A percentile compares a stretch with the other conserved stretches of the same genome.
These are phyloP conservation scores for Microctenopoma lineatum DNA, from an alignment of 2,797 vertebrate genomes.

Conservation along the genomic window DNA sequence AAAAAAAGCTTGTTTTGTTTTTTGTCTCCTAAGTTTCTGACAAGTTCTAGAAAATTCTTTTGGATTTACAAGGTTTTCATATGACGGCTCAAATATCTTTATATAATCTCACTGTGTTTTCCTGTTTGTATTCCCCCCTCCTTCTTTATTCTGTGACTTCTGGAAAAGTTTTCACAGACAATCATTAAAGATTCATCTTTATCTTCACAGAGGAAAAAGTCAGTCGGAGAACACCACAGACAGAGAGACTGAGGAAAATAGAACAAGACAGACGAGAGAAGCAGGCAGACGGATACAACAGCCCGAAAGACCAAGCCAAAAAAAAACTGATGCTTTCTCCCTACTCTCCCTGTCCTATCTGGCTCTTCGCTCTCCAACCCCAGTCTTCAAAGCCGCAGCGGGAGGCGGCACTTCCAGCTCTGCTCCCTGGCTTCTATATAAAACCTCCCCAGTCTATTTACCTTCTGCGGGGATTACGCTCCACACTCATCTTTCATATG, in stretches of 20 bases:
- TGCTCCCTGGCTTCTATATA: slow-evolving; percentile 51
- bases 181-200: slow-evolving; percentile 75
- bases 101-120: slow-evolving; percentile 42
- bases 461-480: slow-evolving; percentile 73
- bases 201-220: slow-evolving; percentile 58
- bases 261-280: slow-evolving; percentile 63
- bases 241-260: slow-evolving; percentile 59
- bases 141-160: slow-evolving; percentile 34
- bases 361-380: slow-evolving; percentile 54
- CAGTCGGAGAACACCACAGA: slow-evolving; percentile 63
- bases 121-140: slow-evolving; percentile 33
- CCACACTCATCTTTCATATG: slow-evolving; percentile 62
- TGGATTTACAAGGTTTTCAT: slow-evolving; percentile 19
- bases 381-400: slow-evolving; percentile 69
- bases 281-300: slow-evolving; percentile 59
- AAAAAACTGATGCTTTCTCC: slow-evolving; percentile 50
- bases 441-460: slow-evolving; percentile 73
- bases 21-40: not conserved
- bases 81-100: slow-evolving; percentile 37
- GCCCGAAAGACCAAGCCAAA: slow-evolving; percentile 25
- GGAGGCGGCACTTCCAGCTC: slow-evolving; percentile 63
- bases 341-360: slow-evolving; percentile 61
- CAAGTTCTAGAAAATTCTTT: slow-evolving; percentile 29
- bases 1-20: not conserved
- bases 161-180: slow-evolving; percentile 60